These are phyloP conservation scores for Podabrus alpinus DNA, from an alignment of 2,888 invertebrate species.

Conservation along the genomic window DNA sequence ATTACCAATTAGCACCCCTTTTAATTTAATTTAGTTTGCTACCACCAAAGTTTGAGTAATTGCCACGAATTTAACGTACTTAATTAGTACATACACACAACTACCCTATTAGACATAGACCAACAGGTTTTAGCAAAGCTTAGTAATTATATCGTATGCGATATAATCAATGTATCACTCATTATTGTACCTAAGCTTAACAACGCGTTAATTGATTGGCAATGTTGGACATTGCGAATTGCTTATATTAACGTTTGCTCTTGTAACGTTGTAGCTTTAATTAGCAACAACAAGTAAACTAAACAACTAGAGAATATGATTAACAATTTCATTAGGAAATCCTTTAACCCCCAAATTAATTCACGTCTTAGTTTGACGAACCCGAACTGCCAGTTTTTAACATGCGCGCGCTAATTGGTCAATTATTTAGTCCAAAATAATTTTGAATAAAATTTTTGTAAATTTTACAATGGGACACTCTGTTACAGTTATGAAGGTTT, in stretches of 20 bases:
- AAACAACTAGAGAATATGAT: background rate
- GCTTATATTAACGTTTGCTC: background rate
- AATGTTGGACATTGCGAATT: slow-evolving; percentile 13
- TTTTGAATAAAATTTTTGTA: too few relatives aligned
- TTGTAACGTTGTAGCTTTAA: background rate
- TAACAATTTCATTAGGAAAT: background rate
- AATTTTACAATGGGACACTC: background rate
- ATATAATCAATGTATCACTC: slow-evolving; percentile 23
- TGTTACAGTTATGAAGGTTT: background rate
- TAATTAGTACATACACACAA: slow-evolving; percentile 9
- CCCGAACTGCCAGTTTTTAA: too few relatives aligned
- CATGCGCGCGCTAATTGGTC: too few relatives aligned
- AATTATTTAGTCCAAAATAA: too few relatives aligned
- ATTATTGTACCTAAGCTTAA: slow-evolving; percentile 21
- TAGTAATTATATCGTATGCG: slow-evolving; percentile 28
- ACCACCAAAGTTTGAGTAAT: background rate
- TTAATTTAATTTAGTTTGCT: background rate
- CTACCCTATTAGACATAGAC: slow-evolving; percentile 17
- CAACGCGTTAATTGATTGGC: slow-evolving; percentile 26
- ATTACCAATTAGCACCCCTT: background rate
- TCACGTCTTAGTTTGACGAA: background rate
- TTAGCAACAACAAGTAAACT: background rate
- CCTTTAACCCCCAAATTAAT: background rate
- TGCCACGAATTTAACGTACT: slow-evolving; percentile 7
- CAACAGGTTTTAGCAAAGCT: slow-evolving; percentile 21